Evolutionary conservation across 2,797 vertebrate species (phyloP), one percentile per base, ranked within the genome.

Genomic region (Bradypodion ventrale): DNA sequence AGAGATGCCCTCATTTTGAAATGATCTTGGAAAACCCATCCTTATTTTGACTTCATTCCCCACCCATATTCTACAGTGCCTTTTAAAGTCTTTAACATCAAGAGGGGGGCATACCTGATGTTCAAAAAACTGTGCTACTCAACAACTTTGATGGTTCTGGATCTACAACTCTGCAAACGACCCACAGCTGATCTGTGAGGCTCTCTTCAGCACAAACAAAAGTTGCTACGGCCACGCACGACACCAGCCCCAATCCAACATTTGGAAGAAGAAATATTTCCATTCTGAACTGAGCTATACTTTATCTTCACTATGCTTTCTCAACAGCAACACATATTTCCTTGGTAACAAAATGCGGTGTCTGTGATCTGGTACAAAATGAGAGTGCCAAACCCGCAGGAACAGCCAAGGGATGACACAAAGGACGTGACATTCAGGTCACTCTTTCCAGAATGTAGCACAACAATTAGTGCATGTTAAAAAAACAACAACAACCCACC

Each of bases 1-100:
- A 52, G 49, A 56, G 75, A 82, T 75, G 59, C 65, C 32, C 78
- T 70, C 49, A 19, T 81, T 83, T 60, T 84, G 75, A 87, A 87
- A 81, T 84, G 74, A 72, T 84, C 46, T 76, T 72, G 82, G 82
- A 42, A 82, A 70, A 25, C 79, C 56, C 5, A 83, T 9, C 19
- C 9, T 6, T 32, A 63, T 1, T 32, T 85, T 32, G 37, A 25
- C 49, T 29, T 56, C 52, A 15, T 56, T 59, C 49, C 60, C 19
- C 16, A 29, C 27, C 37, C 12, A 25, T 7, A 16, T 79, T 42
- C 52, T 32, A 62, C 32, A 27, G 23, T 44, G 80, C 69, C 56
- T 82, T 82, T n/a, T 40, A 56, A 56, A 32, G 56, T 46, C 70
- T 56, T 44, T 70, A 7, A 81, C 76, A 73, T 16, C 32, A 10